A percentile compares a stretch with the other conserved stretches of the same genome.
Conservation (phyloP, 2,113 vertebrate genomes). For the Sturnus vulgaris region DNA sequence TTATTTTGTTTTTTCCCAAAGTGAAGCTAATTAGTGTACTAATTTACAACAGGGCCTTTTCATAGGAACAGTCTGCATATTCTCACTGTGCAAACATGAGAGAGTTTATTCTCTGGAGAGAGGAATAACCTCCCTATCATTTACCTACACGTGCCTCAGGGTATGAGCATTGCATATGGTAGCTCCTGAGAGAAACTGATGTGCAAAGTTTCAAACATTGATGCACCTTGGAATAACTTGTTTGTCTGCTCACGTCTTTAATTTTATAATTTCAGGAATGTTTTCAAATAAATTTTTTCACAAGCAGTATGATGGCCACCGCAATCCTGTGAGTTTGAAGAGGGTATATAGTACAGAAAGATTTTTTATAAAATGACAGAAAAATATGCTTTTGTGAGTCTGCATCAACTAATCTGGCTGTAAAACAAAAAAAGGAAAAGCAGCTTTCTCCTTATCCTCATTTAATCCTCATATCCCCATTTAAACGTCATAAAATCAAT, state of each 20-base stretch:
- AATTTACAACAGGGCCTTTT: not conserved
- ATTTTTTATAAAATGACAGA: not conserved
- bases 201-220: not conserved
- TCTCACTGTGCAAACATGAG: slow-evolving; percentile 1
- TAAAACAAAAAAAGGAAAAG: not conserved
- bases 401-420: not conserved
- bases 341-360: not conserved
- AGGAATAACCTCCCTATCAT: not conserved
- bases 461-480: not conserved
- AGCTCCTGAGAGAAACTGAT: not conserved
- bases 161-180: not conserved
- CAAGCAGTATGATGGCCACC: not conserved
- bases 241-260: slow-evolving; percentile 2
- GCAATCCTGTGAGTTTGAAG: not conserved
- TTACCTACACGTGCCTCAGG: not conserved
- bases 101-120: not conserved
- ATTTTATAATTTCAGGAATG: not conserved
- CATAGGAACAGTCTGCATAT: not conserved
- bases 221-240: not conserved
- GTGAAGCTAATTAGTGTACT: not conserved
- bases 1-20: not conserved
- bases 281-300: not conserved
- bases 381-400: not conserved
- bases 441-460: not conserved
- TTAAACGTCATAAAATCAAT: not conserved